Conservation (phyloP, 2,888 invertebrate genomes). For the Pycnomerus fuliginosus region DNA sequence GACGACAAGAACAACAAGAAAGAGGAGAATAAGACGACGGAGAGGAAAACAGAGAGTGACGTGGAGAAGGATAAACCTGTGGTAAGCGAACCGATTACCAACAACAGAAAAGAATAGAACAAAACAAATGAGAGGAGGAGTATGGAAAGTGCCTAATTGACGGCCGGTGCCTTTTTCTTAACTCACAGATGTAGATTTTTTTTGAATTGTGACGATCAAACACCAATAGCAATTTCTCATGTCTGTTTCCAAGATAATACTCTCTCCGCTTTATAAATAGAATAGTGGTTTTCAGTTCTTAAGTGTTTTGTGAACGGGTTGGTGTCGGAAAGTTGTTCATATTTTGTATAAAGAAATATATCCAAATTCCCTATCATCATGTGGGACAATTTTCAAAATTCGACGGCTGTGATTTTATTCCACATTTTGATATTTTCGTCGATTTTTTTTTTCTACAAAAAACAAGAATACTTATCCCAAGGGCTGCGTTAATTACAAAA, state of each 20-base stretch:
- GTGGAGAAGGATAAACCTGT: background rate
- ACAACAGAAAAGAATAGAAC: too few species aligned
- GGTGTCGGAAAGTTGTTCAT: slow-evolving; percentile 19
- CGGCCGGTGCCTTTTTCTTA: slow-evolving; percentile 32
- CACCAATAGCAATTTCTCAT: slow-evolving; percentile 26
- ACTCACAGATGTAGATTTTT: slow-evolving; percentile 13
- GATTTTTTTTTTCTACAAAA: slow-evolving; percentile 11
- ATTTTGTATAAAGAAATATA: slow-evolving; percentile 13
- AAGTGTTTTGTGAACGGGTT: slow-evolving; percentile 22
- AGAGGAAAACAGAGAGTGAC: too few species aligned
- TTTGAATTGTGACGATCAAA: slow-evolving; percentile 15
- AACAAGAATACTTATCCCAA: too few species aligned
- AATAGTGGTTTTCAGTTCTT: slow-evolving; percentile 20
- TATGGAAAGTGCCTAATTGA: slow-evolving; percentile 21
- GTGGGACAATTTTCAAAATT: slow-evolving; percentile 9
- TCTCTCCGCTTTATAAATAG: slow-evolving; percentile 24
- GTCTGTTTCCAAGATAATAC: slow-evolving; percentile 28
- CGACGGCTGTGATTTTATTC: slow-evolving; percentile 23
- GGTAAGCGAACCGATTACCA: too few species aligned
- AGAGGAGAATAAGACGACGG: too few species aligned
- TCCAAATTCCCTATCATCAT: slow-evolving; percentile 2
- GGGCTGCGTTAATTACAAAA: too few species aligned
- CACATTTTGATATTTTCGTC: slow-evolving; percentile 28
- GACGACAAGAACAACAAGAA: slow-evolving; percentile 4
- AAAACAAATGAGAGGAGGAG: too few species aligned